phyloP scores from a whole-genome alignment of 2,797 vertebrate species.

The Gallinago stenura region DNA sequence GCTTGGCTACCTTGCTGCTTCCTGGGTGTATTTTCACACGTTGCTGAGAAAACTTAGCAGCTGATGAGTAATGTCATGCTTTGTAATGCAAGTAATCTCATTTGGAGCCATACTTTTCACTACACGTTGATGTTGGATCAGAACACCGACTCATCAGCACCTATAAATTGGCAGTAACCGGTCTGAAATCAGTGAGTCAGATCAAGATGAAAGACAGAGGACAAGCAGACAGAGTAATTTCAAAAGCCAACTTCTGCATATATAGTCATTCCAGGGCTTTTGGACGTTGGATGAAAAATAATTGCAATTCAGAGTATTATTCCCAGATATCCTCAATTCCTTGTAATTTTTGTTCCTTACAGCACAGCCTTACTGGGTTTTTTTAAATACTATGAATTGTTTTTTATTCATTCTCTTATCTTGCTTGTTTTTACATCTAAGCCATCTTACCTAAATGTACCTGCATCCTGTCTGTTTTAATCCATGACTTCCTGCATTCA shows the following conservation, averaged over 20 bases:
- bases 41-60: neutral
- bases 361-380: neutral
- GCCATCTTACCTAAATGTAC: neutral
- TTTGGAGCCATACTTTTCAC: neutral
- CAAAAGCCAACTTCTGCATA: neutral
- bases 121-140: neutral
- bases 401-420: slow-evolving; percentile 30
- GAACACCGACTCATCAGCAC: neutral
- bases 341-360: neutral
- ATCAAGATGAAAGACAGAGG: neutral
- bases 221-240: neutral
- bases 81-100: neutral
- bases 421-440: neutral
- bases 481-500: neutral
- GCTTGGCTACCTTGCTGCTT: neutral
- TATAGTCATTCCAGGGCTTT: neutral
- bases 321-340: neutral
- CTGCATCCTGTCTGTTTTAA: slow-evolving; percentile 14
- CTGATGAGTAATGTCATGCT: neutral
- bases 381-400: neutral
- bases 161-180: neutral
- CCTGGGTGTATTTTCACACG: neutral
- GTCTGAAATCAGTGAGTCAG: neutral
- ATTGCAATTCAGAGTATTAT: neutral
- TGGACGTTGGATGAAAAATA: neutral